Evolutionary conservation across 2,797 vertebrate species (phyloP), one percentile per base, ranked within the genome.

Genomic region (Myripristis murdjan): DNA sequence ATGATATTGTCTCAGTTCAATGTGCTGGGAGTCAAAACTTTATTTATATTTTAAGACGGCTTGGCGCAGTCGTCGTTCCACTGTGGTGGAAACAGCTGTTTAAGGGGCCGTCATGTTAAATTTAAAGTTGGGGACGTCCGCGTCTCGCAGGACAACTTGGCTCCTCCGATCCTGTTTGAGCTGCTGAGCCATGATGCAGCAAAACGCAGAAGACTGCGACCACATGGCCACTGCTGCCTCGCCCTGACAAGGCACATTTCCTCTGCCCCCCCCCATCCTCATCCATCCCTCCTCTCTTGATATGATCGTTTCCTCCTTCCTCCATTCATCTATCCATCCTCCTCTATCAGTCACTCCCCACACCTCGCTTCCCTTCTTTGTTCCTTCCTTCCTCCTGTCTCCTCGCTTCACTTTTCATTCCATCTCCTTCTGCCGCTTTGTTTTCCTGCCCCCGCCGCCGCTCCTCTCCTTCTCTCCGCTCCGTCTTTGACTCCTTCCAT

Each of bases 141-240:
- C 20, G 1, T 20, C 20, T 20, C 20, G 20, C 20, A 20, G 20
- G 43, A 52, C 73, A 47, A 48, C 15, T 5, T 14, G 57, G 49
- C 15, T 70, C 46, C 44, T 7, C 8, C 1, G 20, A 20, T 20
- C 20, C 20, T 20, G 20, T 20, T 20, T 1, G 20, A 20, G 20
- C 20, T 1, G 20, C 20, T 20, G 20, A 64, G 47, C 12, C 0
- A 46, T 67, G 64, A 75, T 65, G 55, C 72, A 69, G 72, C 64
- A 65, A 53, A 79, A 71, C 67, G 20, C 49, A 8, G 71, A 39
- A 53, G 39, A 61, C 57, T 68, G 12, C 57, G 18, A 18, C 53
- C 43, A 26, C 51, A 57, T 14, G 37, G 62, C 54, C 37, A n/a
- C n/a, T n/a, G n/a, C n/a, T n/a, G n/a, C n/a, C 20, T 20, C 20